Evolutionary conservation across 2,888 invertebrate genomes (phyloP).

Genomic region (Synanthedon tipuliformis): DNA sequence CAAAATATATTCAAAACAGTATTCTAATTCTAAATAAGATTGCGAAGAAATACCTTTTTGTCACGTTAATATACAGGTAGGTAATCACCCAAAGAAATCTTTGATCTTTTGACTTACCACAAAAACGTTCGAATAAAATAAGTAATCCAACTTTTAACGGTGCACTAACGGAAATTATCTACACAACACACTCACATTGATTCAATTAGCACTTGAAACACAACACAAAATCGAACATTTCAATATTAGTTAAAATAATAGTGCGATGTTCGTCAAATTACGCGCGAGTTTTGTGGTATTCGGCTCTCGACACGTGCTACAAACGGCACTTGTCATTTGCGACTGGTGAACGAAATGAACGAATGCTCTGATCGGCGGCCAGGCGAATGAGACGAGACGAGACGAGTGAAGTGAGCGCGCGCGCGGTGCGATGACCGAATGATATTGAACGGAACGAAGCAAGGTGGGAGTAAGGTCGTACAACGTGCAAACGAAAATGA

Average conservation of each 20-base stretch:
- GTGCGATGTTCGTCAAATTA: slow-evolving; percentile 26
- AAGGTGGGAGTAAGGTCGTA: background rate
- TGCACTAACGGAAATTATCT: slow-evolving; percentile 43
- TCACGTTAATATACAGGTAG: slow-evolving; percentile 2
- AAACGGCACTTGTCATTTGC: slow-evolving; percentile 44
- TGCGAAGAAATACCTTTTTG: slow-evolving; percentile 4
- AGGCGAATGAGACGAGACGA: slow-evolving; percentile 14
- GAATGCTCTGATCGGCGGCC: slow-evolving; percentile 15
- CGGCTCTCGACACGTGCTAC: slow-evolving; percentile 23
- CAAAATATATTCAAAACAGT: too few species aligned
- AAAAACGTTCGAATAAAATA: slow-evolving; percentile 38
- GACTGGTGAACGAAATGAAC: slow-evolving; percentile 35
- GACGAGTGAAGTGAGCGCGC: slow-evolving; percentile 12
- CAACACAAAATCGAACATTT: slow-evolving; percentile 28
- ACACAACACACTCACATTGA: slow-evolving; percentile 41
- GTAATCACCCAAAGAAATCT: slow-evolving; percentile 7
- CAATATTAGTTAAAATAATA: slow-evolving; percentile 24
- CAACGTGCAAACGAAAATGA: too few species aligned
- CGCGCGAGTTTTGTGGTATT: slow-evolving; percentile 29
- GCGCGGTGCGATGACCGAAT: slow-evolving; percentile 27
- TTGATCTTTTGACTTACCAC: slow-evolving; percentile 43
- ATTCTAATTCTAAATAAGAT: slow-evolving; percentile 3
- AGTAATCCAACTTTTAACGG: slow-evolving; percentile 32
- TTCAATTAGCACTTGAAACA: slow-evolving; percentile 27
- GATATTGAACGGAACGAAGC: slow-evolving; percentile 6